Base-by-base conservation (phyloP, 2,888 invertebrate genomes). In the Aplocera efformata region DNA sequence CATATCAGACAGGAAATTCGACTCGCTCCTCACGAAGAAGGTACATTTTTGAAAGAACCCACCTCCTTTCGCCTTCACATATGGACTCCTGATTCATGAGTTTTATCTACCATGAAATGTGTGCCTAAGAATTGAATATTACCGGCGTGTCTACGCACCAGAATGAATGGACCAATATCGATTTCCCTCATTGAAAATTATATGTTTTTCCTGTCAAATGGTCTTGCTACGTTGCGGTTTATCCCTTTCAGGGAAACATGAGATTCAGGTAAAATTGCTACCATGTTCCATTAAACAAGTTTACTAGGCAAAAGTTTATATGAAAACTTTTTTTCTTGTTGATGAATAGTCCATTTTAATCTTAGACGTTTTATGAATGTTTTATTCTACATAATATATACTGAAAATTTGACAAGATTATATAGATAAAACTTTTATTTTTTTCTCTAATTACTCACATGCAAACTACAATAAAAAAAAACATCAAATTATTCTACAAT, bases 1-100 rank as follows among this genome's bases (percentile, higher is more conserved):
- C 84, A 77, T 86, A 86, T 88, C 88, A 65, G 62, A 62, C 85
- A 84, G 86, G 86, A 86, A 86, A 86, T 86, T 86, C 84, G 74
- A 80, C 70, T 77, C 75, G 76, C 78, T 76, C 65, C 66, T 64
- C 67, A 52, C 60, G 60, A 58, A 78, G 13, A 17, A 17, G 13
- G 79, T 76, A 67, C 66, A 79, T 81, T 83, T 86, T 82, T 78
- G 75, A 79, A 75, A 69, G 72, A 75, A 77, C 70, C 67, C 62
- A 75, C 77, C 73, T 75, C 64, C 70, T 76, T 75, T 74, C 72
- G 65, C 65, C 79, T 75, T 74, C 76, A 69, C 83, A 75, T 83
- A 82, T 77, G 81, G 77, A 80, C 75, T 76, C 60, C 74, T 85
- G 86, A 86, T 86, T 85, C 86, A 86, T 86, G 85, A 80, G 81